These are phyloP conservation scores for Pangasianodon gigas DNA, from an alignment of 2,113 vertebrate species.

Conservation along the genomic window DNA sequence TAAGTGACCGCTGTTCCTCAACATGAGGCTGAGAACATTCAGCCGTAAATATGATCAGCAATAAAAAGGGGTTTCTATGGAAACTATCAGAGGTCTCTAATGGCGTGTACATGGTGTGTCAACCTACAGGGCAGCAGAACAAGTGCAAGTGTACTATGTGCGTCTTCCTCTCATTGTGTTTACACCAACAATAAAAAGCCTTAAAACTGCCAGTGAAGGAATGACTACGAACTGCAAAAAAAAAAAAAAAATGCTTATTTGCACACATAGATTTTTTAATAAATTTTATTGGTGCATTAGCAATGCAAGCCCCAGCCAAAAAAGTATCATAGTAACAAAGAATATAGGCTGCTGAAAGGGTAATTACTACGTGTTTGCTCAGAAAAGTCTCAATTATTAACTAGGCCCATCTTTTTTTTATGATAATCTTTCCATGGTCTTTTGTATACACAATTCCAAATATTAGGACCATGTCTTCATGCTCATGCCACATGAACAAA, in stretches of 20 bases:
- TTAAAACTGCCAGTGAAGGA: neutral
- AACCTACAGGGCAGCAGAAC: conserved; percentile 42
- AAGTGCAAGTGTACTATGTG: conserved; percentile 49
- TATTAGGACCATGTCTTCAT: neutral
- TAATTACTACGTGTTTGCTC: conserved; percentile 6
- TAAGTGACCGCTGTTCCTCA: conserved; percentile 62
- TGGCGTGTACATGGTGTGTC: conserved; percentile 55
- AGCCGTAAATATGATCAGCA: conserved; percentile 57
- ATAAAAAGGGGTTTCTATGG: conserved; percentile 74
- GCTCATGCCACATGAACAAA: neutral
- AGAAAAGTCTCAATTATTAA: conserved; percentile 23
- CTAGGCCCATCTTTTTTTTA: neutral
- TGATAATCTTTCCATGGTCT: neutral
- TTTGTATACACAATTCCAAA: neutral
- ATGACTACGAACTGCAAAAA: neutral
- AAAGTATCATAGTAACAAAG: neutral
- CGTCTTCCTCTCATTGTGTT: conserved; percentile 33
- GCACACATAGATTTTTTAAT: neutral
- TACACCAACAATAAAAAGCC: neutral
- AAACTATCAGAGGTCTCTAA: conserved; percentile 68
- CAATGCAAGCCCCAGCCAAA: neutral
- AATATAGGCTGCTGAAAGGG: conserved; percentile 1
- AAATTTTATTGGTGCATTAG: neutral
- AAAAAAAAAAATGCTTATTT: too few species aligned
- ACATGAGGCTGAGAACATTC: conserved; percentile 61